phyloP scores from a whole-genome alignment of 2,797 vertebrate genomes.

The Ibycter americanus region DNA sequence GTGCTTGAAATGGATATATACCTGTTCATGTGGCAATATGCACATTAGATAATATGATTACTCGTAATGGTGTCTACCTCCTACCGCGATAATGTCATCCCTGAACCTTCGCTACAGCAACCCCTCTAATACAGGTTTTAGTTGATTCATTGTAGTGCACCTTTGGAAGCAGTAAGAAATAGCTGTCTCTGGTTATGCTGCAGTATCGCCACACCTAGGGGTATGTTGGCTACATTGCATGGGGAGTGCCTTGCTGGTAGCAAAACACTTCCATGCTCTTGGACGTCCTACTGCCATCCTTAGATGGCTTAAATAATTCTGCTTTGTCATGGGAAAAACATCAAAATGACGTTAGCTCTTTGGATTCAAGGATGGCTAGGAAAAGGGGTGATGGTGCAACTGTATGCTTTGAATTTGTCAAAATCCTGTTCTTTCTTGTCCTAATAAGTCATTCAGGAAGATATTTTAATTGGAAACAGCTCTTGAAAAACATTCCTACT shows the following conservation, averaged over 20 bases:
- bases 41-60: background rate
- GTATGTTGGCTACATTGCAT: background rate
- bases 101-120: background rate
- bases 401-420: background rate
- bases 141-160: background rate
- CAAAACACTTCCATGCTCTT: background rate
- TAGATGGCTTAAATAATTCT: conserved; percentile 2
- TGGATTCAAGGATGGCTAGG: background rate
- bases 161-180: background rate
- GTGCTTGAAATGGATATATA: background rate
- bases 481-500: conserved; percentile 2
- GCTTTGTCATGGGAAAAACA: background rate
- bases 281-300: background rate
- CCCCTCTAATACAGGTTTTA: background rate
- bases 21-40: background rate
- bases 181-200: background rate
- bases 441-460: background rate
- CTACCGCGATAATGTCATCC: background rate
- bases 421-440: background rate
- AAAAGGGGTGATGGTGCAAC: background rate
- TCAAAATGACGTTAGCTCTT: background rate
- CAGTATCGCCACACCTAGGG: background rate
- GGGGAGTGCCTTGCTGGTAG: background rate
- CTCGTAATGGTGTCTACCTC: background rate
- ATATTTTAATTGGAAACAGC: background rate